Conservation (phyloP, 2,888 invertebrate genomes). For the Napeogenes sylphis region DNA sequence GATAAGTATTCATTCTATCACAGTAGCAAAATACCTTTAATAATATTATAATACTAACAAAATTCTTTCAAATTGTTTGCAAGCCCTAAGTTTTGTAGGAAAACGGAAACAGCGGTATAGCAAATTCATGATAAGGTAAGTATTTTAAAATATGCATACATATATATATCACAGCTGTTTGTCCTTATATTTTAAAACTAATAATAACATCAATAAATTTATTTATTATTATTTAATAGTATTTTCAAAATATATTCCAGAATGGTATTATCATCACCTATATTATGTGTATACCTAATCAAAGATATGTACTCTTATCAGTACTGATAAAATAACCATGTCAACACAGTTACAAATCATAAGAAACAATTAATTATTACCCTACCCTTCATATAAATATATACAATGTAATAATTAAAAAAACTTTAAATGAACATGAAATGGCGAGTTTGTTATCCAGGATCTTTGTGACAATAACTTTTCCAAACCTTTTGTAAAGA, state of each 20-base stretch:
- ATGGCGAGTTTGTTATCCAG: too few relatives aligned
- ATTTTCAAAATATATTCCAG: too few relatives aligned
- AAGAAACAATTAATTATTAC: too few relatives aligned
- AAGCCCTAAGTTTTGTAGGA: constrained; percentile 37
- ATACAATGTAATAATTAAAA: too few relatives aligned
- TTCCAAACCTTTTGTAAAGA: too few relatives aligned
- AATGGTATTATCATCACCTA: constrained; percentile 29
- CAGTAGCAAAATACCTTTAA: not conserved
- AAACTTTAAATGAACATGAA: too few relatives aligned
- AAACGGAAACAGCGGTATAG: constrained; percentile 42
- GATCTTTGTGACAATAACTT: too few relatives aligned
- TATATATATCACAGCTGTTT: constrained; percentile 11
- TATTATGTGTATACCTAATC: constrained; percentile 29
- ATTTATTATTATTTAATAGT: too few relatives aligned
- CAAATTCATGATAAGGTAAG: constrained; percentile 35
- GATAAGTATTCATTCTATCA: constrained; percentile 30
- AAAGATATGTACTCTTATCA: constrained; percentile 28
- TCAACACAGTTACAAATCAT: too few relatives aligned
- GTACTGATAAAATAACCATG: constrained; percentile 20
- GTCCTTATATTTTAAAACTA: constrained; percentile 15
- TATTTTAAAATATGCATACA: constrained; percentile 2
- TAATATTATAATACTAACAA: not conserved
- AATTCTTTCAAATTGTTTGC: constrained; percentile 37
- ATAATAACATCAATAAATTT: too few relatives aligned
- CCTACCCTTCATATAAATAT: too few relatives aligned